phyloP scores from a whole-genome alignment of 2,113 vertebrate species.

The Oreochromis tanganicae region DNA sequence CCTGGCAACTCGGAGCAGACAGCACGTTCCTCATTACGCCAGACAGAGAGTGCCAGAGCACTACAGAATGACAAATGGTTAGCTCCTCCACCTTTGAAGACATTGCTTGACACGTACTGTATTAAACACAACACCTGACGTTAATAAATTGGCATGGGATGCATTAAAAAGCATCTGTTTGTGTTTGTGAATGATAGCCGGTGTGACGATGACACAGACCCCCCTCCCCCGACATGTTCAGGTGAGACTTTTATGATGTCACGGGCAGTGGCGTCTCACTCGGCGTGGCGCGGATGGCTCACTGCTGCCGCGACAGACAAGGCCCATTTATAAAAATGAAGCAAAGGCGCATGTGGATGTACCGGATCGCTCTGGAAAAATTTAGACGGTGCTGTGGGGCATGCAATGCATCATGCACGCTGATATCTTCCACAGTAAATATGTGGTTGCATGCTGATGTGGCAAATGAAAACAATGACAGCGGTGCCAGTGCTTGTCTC shows the following conservation, averaged over 20 bases:
- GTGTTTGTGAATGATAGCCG: constrained; percentile 38
- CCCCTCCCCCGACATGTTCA: constrained; percentile 1
- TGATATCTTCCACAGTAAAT: constrained; percentile 23
- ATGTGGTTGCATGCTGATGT: constrained; percentile 40
- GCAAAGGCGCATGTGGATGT: constrained; percentile 20
- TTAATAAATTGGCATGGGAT: constrained; percentile 60
- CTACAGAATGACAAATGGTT: constrained; percentile 65
- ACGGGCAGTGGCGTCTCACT: constrained; percentile 7
- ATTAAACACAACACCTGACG: constrained; percentile 54
- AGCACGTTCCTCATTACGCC: constrained; percentile 58
- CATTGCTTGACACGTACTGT: constrained; percentile 45
- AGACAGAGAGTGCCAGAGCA: constrained; percentile 42
- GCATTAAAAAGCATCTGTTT: constrained; percentile 52
- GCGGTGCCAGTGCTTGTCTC: constrained; percentile 7
- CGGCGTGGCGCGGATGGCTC: constrained; percentile 27
- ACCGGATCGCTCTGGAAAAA: constrained; percentile 18
- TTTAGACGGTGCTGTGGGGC: constrained; percentile 30
- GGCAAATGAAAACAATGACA: constrained; percentile 43
- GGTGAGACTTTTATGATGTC: constrained; percentile 51
- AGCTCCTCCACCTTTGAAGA: constrained; percentile 49
- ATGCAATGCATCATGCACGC: constrained; percentile 14
- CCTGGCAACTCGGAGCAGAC: constrained; percentile 52
- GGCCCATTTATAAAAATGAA: constrained; percentile 57
- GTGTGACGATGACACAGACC: constrained; percentile 1
- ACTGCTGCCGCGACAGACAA: constrained; percentile 31